Evolutionary conservation across 2,888 invertebrate genomes (phyloP).

Genomic region (Unio delphinus): DNA sequence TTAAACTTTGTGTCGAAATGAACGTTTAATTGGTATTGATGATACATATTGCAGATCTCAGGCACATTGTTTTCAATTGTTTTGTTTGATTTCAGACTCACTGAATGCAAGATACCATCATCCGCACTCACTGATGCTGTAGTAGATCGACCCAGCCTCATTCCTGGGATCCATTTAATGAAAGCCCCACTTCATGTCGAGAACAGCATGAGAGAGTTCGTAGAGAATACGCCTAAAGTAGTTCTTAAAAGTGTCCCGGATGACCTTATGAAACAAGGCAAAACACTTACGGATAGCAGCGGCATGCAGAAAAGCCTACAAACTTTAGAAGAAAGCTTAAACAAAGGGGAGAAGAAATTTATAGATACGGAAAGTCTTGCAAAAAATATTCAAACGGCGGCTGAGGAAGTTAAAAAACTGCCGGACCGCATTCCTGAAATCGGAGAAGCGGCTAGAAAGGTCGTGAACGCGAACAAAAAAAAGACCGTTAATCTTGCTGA

Average conservation of each 20-base stretch:
- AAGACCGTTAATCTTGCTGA: constrained; percentile 29
- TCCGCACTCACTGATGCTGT: constrained; percentile 22
- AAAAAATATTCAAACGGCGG: too few relatives aligned
- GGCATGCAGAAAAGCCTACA: too few relatives aligned
- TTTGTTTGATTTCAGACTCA: constrained; percentile 15
- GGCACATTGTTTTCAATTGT: neutral
- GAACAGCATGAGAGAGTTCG: constrained; percentile 20
- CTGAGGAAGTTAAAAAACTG: too few relatives aligned
- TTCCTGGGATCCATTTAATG: constrained; percentile 26
- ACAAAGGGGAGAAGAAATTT: too few relatives aligned
- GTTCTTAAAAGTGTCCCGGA: constrained; percentile 21
- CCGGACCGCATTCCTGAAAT: too few relatives aligned
- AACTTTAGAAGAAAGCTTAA: too few relatives aligned
- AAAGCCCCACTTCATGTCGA: constrained; percentile 18
- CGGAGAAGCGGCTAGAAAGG: too few relatives aligned
- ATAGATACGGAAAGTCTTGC: too few relatives aligned
- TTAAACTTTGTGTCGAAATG: too few relatives aligned
- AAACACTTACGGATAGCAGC: too few relatives aligned
- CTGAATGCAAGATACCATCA: constrained; percentile 23
- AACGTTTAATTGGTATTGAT: neutral
- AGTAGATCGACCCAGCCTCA: constrained; percentile 21
- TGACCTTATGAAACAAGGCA: too few relatives aligned
- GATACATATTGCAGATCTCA: neutral
- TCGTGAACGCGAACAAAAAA: constrained; percentile 19
- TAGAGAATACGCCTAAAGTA: constrained; percentile 22